phyloP scores from a whole-genome alignment of 2,797 vertebrate genomes.

The Enteromius anoplus region DNA sequence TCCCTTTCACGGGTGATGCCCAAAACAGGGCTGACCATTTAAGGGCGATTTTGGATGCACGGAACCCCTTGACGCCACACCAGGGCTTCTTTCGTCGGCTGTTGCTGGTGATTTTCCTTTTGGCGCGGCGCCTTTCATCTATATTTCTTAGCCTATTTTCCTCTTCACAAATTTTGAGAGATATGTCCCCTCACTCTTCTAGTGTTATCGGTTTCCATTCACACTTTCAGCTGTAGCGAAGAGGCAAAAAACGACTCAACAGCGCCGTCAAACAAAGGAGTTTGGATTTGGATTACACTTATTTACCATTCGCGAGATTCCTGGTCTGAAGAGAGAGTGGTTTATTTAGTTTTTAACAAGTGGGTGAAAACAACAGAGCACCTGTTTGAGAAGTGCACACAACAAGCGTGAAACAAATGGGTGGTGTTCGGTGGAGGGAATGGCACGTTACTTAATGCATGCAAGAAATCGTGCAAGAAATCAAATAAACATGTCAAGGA shows the following conservation, averaged over 20 bases:
- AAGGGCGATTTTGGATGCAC: conserved; percentile 55
- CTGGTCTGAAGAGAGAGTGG: conserved; percentile 84
- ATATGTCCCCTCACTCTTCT: conserved; percentile 63
- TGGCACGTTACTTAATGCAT: conserved; percentile 54
- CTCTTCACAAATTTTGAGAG: conserved; percentile 56
- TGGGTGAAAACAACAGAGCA: conserved; percentile 27
- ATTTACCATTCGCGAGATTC: conserved; percentile 89
- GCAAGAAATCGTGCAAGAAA: conserved; percentile 60
- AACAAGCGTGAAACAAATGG: conserved; percentile 24
- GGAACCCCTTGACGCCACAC: conserved; percentile 69
- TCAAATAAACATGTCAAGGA: conserved; percentile 57
- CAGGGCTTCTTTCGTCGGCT: conserved; percentile 71
- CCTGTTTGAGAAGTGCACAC: conserved; percentile 2
- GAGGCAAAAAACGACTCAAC: conserved; percentile 80
- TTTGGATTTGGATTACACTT: conserved; percentile 82
- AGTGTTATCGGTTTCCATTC: conserved; percentile 72
- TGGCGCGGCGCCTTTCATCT: conserved; percentile 55
- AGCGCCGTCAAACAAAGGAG: conserved; percentile 88
- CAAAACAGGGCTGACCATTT: conserved; percentile 47
- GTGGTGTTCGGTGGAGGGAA: conserved; percentile 48
- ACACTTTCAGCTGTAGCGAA: conserved; percentile 70
- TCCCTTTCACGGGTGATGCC: conserved; percentile 31
- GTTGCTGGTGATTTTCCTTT: conserved; percentile 42
- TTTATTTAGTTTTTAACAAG: conserved; percentile 62
- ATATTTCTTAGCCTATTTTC: conserved; percentile 41